These are phyloP conservation scores for Dascillus cervinus DNA, from an alignment of 2,888 invertebrate species.

Conservation along the genomic window DNA sequence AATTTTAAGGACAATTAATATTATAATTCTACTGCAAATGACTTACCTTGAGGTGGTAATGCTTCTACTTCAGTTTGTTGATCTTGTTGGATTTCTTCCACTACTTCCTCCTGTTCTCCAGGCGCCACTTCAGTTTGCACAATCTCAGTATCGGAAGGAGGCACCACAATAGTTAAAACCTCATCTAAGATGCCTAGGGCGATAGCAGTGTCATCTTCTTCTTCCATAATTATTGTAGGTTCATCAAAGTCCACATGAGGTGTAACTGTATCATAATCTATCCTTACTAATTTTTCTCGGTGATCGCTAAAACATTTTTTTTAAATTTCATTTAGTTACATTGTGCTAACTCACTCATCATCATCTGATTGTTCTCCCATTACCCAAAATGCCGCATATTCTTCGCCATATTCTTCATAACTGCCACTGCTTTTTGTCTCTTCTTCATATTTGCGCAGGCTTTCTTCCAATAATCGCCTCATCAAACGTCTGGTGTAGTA, in stretches of 20 bases:
- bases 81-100: too few relatives aligned
- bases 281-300: not conserved
- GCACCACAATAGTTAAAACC: too few relatives aligned
- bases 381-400: not conserved
- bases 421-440: not conserved
- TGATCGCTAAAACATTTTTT: not conserved
- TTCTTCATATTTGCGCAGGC: conserved; percentile 9
- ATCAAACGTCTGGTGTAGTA: conserved; percentile 37
- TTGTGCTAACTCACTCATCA: not conserved
- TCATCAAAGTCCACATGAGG: not conserved
- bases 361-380: not conserved
- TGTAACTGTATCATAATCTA: not conserved
- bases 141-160: too few relatives aligned
- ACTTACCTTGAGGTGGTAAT: not conserved
- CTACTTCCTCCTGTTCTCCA: conserved; percentile 2
- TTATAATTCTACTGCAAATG: too few relatives aligned
- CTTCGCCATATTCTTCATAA: conserved; percentile 1
- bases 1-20: too few relatives aligned
- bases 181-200: too few relatives aligned
- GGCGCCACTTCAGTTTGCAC: too few relatives aligned
- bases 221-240: not conserved
- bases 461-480: conserved; percentile 22
- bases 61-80: conserved; percentile 1
- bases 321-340: not conserved
- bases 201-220: too few relatives aligned